Evolutionary conservation across 2,888 invertebrate species (phyloP).

Genomic region (Plebejus argus): DNA sequence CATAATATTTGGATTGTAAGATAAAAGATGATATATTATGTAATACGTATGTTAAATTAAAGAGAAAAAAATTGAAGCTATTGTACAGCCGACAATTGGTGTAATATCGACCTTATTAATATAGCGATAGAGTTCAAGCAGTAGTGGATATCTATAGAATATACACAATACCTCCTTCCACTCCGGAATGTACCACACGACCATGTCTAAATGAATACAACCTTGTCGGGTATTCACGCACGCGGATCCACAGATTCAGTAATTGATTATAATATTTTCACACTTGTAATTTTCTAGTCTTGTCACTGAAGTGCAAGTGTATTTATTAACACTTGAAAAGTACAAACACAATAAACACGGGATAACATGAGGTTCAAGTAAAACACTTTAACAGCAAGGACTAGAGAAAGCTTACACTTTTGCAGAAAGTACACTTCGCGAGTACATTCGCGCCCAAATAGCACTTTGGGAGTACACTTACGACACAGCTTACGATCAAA

Average conservation of each 20-base stretch:
- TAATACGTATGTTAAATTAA: too few species aligned
- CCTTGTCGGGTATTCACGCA: constrained; percentile 1
- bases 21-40: background rate
- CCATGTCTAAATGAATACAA: constrained; percentile 51
- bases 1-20: background rate
- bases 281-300: background rate
- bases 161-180: constrained; percentile 50
- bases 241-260: background rate
- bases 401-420: background rate
- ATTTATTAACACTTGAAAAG: background rate
- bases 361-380: background rate
- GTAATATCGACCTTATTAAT: background rate
- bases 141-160: background rate
- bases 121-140: background rate
- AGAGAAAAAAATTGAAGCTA: background rate
- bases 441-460: too few species aligned
- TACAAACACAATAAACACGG: background rate
- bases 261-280: background rate
- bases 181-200: constrained; percentile 58
- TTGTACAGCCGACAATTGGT: background rate
- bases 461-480: background rate
- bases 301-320: background rate
- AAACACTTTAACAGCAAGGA: background rate
- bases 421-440: background rate
- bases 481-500: background rate